These are phyloP conservation scores for Charina bottae DNA, from an alignment of 2,113 vertebrate genomes.

Conservation along the genomic window DNA sequence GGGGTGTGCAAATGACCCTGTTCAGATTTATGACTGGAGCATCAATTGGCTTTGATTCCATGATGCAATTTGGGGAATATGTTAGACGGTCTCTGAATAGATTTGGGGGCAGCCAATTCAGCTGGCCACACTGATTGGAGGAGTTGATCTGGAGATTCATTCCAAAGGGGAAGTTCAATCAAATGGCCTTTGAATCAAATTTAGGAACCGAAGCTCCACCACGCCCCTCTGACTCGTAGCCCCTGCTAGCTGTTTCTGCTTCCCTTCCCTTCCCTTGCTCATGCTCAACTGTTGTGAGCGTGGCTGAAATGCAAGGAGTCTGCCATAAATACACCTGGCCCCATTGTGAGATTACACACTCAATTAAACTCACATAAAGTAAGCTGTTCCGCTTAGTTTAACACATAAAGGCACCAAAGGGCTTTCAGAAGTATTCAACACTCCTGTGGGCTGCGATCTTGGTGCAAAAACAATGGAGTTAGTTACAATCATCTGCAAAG, in stretches of 20 bases:
- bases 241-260: background rate
- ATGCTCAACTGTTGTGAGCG: background rate
- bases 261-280: background rate
- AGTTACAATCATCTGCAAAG: background rate
- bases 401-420: background rate
- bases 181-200: background rate
- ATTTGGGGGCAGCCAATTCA: background rate
- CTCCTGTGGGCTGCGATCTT: background rate
- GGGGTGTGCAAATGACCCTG: background rate
- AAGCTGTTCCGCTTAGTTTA: background rate
- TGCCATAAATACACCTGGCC: background rate
- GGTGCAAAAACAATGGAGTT: background rate
- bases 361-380: background rate
- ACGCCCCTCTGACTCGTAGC: background rate
- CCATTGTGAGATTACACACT: conserved; percentile 1
- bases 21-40: background rate
- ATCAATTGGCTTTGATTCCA: background rate
- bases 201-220: background rate
- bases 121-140: background rate
- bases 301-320: background rate
- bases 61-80: background rate
- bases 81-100: background rate
- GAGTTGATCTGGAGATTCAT: background rate
- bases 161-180: background rate
- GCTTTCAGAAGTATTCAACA: background rate